Conservation (phyloP, 1,140 invertebrate genomes). For the Scaptomyza montana region DNA sequence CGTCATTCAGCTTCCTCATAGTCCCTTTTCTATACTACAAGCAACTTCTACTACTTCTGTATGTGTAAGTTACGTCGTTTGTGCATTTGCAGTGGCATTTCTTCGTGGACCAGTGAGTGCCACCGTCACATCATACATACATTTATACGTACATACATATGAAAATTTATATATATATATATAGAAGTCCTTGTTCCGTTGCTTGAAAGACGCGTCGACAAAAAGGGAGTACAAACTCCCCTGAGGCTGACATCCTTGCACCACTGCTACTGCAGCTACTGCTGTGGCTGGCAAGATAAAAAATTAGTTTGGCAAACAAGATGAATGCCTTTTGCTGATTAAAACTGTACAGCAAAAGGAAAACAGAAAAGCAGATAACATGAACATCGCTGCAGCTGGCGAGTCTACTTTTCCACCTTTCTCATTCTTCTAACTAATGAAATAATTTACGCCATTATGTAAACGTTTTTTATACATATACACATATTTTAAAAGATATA, state of each 20-base stretch:
- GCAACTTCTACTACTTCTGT: not conserved
- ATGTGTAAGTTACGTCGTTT: slow-evolving; percentile 2
- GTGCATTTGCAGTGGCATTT: slow-evolving; percentile 53
- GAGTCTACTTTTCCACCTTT: not conserved
- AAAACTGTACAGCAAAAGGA: slow-evolving; percentile 57
- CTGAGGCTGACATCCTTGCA: slow-evolving; percentile 6
- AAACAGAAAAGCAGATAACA: slow-evolving; percentile 5
- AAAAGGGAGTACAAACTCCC: slow-evolving; percentile 3
- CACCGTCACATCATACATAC: slow-evolving; percentile 12
- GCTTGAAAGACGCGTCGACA: slow-evolving; percentile 69
- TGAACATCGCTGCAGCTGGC: slow-evolving; percentile 6
- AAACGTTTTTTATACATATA: slow-evolving; percentile 5
- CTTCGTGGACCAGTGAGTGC: slow-evolving; percentile 63
- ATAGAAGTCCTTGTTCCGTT: slow-evolving; percentile 65
- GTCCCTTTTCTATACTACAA: slow-evolving; percentile 27
- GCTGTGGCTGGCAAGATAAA: slow-evolving; percentile 72
- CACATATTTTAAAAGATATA: slow-evolving; percentile 10
- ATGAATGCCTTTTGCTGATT: slow-evolving; percentile 83
- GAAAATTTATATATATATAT: slow-evolving; percentile 12
- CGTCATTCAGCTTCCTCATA: slow-evolving; percentile 44
- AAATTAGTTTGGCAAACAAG: slow-evolving; percentile 83
- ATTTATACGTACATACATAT: slow-evolving; percentile 8
- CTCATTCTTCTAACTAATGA: slow-evolving; percentile 40
- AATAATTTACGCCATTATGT: slow-evolving; percentile 40
- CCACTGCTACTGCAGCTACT: slow-evolving; percentile 33